Base-by-base conservation (phyloP, 2,113 vertebrate species). In the Uropsilus gracilis region DNA sequence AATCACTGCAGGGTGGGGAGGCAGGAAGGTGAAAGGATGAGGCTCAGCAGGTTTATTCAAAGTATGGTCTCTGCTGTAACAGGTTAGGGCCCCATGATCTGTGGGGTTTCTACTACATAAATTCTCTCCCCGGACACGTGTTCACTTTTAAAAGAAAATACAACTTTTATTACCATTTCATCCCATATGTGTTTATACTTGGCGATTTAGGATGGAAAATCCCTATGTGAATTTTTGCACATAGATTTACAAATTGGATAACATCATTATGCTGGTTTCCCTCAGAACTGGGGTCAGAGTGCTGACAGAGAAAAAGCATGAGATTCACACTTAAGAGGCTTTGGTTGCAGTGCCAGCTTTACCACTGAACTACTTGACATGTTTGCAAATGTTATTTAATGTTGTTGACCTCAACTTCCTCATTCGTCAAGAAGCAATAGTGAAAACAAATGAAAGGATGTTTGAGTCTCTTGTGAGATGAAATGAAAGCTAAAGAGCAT, bases 1-100 rank as follows among this genome's bases (percentile, higher is more conserved):
- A 42, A 48, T 55, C 55, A 28, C 39, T 44, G 53, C 2, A 7
- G 78, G 16, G 11, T 1, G 0, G 1, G 5, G 8, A 2, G 0
- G 24, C 1, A 12, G 66, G 64, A 13, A 8, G 14, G 1, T 7
- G 16, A 17, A n/a, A 39, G 2, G 7, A 6, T 8, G 9, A 37
- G 3, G 30, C 3, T 13, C 55, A n/a, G 4, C 2, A 55, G 17
- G 26, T n/a, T 61, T 4, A 24, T 26, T 24, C 63, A 69, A 32
- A 39, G 28, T 16, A 61, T 30, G 7, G 8, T 63, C 16, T 95
- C 39, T 42, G 1, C 44, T n/a, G 6, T 50, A 42, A 73, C 28
- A 6, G 34, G 10, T 68, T 34, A 17, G 30, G 32, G 28, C 2
- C 11, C 61, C 39, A 34, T 32, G 30, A 20, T 64, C n/a, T 63